Percentiles rank a stretch among this genome's conserved stretches.
Evolutionary conservation across 2,797 vertebrate species (phyloP).

Genomic region (Eulemur albifrons): DNA sequence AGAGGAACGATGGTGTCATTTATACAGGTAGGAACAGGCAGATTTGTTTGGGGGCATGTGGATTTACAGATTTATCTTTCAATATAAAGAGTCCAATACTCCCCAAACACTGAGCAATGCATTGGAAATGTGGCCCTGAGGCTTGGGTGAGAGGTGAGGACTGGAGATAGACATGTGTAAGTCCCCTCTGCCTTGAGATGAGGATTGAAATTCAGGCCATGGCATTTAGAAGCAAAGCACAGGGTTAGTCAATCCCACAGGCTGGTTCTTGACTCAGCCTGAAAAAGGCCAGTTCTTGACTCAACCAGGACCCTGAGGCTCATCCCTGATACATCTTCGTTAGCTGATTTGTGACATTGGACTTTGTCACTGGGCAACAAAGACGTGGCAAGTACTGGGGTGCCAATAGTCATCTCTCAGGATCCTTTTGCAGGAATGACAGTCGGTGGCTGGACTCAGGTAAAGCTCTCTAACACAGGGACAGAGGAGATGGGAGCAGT

Average conservation of each 20-base stretch:
- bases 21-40: background rate
- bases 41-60: background rate
- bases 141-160: background rate
- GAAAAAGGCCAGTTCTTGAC: constrained; percentile 24
- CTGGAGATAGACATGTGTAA: background rate
- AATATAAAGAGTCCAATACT: background rate
- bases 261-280: constrained; percentile 48
- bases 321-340: background rate
- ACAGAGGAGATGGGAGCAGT: background rate
- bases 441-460: constrained; percentile 26
- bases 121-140: background rate
- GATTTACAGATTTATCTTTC: background rate
- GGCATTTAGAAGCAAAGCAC: background rate
- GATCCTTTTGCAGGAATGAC: constrained; percentile 56
- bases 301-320: background rate
- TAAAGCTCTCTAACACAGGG: constrained; percentile 13
- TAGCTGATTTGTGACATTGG: constrained; percentile 12
- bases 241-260: background rate
- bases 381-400: constrained; percentile 43
- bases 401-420: constrained; percentile 56
- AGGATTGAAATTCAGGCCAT: background rate
- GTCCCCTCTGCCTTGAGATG: background rate
- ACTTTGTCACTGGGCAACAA: constrained; percentile 50
- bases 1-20: background rate
- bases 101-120: background rate